A percentile compares a stretch with the other conserved stretches of the same genome.
These are phyloP conservation scores for Cetonia aurata DNA, from an alignment of 2,888 invertebrate species.

Conservation along the genomic window DNA sequence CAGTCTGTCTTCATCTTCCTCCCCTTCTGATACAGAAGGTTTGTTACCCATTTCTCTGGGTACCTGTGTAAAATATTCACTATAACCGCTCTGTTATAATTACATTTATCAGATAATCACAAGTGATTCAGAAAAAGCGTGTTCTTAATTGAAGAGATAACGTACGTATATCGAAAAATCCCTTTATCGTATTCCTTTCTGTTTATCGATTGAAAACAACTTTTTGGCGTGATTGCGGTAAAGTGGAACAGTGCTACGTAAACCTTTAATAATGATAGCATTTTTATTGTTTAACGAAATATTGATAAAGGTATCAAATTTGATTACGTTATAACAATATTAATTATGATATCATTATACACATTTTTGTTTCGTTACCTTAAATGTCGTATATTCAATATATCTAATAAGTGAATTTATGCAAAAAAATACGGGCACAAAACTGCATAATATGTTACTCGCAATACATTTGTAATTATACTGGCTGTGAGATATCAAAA, in stretches of 20 bases:
- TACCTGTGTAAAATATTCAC: conserved; percentile 61
- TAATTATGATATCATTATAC: no score
- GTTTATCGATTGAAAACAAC: conserved; percentile 6
- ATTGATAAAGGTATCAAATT: no score
- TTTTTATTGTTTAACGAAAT: not conserved
- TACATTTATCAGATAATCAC: conserved; percentile 5
- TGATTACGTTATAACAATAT: no score
- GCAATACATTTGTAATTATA: no score
- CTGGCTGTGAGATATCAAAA: no score
- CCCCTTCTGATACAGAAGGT: conserved; percentile 66
- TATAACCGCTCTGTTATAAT: not conserved
- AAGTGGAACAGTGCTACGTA: no score
- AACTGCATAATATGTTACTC: no score
- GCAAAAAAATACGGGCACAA: no score
- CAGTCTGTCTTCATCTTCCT: conserved; percentile 65
- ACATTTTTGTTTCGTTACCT: no score
- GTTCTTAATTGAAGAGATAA: conserved; percentile 20
- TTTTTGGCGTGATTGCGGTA: not conserved
- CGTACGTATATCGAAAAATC: conserved; percentile 30
- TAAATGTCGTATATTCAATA: no score
- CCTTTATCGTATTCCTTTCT: conserved; percentile 18
- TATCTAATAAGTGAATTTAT: no score
- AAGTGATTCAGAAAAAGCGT: conserved; percentile 10
- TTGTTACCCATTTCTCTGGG: conserved; percentile 71
- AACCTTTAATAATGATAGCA: not conserved